Evolutionary conservation across 2,797 vertebrate species (phyloP).

Genomic region (Xenentodon cancila): DNA sequence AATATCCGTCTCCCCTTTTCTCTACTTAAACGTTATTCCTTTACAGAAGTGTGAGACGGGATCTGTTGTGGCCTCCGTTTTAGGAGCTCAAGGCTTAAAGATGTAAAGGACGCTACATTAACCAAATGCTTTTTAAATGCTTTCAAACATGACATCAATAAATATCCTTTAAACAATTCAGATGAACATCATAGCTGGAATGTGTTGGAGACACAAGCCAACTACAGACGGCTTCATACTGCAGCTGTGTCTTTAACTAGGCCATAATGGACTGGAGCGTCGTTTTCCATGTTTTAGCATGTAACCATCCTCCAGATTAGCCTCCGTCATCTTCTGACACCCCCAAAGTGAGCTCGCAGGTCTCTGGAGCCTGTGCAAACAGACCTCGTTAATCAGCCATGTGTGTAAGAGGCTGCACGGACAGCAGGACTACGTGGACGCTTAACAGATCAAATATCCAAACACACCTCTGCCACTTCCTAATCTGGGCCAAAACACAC

Average conservation of each 20-base stretch:
- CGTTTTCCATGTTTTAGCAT: conserved; percentile 10
- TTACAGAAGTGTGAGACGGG: too few species aligned
- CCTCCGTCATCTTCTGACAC: conserved; percentile 26
- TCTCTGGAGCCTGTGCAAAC: conserved; percentile 61
- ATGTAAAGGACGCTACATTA: too few species aligned
- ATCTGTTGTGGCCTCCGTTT: too few species aligned
- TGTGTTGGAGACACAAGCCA: background rate
- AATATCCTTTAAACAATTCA: too few species aligned
- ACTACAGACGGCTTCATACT: too few species aligned
- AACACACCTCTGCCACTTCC: conserved; percentile 48
- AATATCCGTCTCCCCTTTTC: too few species aligned
- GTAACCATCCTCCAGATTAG: conserved; percentile 21
- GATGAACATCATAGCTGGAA: too few species aligned
- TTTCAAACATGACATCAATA: too few species aligned
- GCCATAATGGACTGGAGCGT: background rate
- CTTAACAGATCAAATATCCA: conserved; percentile 72
- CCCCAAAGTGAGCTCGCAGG: conserved; percentile 10
- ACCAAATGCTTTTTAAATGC: too few species aligned
- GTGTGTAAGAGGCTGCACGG: conserved; percentile 61
- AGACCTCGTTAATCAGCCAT: conserved; percentile 71
- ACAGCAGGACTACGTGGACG: conserved; percentile 53
- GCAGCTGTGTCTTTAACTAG: background rate
- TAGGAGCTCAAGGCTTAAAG: too few species aligned
- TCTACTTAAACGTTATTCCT: too few species aligned
- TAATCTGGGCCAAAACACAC: conserved; percentile 30